Percentiles rank a stretch among this genome's conserved stretches.
phyloP scores from a whole-genome alignment of 2,888 invertebrate genomes.

The Ommatoiulus sabulosus region DNA sequence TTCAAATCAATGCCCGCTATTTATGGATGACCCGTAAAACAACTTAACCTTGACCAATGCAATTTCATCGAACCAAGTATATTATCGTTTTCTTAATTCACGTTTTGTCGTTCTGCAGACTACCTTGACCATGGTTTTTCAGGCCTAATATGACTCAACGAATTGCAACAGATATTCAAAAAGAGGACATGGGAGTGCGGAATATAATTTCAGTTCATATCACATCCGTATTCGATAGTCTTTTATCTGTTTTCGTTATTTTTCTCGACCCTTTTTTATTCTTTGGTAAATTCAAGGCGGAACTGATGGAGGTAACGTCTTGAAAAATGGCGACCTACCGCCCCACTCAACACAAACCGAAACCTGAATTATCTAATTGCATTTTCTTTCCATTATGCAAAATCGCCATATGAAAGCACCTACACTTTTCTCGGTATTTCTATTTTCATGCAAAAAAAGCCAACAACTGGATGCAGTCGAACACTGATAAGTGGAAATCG shows the following conservation, averaged over 20 bases:
- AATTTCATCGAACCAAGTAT: background rate
- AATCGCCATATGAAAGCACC: background rate
- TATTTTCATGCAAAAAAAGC: background rate
- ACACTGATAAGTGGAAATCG: no score
- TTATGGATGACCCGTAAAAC: background rate
- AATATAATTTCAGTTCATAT: constrained; percentile 17
- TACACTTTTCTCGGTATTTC: background rate
- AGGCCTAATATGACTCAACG: background rate
- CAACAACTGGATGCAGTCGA: background rate
- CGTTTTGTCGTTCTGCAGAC: background rate
- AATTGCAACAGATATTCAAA: background rate
- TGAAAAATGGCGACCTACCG: constrained; percentile 30
- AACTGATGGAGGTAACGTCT: constrained; percentile 49
- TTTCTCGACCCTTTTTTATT: constrained; percentile 12
- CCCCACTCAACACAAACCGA: constrained; percentile 16
- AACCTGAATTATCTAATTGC: constrained; percentile 27
- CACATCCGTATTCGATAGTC: constrained; percentile 27
- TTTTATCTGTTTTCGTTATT: constrained; percentile 26
- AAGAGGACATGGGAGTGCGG: background rate
- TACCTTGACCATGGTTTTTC: constrained; percentile 8
- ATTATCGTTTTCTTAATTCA: background rate
- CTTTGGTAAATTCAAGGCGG: constrained; percentile 38
- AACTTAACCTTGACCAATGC: constrained; percentile 2
- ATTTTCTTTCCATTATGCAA: constrained; percentile 10
- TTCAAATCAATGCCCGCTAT: background rate